A percentile compares a stretch with the other conserved stretches of the same genome.
Conservation (phyloP, 2,888 invertebrate species). For the Psylliodes chrysocephalus region DNA sequence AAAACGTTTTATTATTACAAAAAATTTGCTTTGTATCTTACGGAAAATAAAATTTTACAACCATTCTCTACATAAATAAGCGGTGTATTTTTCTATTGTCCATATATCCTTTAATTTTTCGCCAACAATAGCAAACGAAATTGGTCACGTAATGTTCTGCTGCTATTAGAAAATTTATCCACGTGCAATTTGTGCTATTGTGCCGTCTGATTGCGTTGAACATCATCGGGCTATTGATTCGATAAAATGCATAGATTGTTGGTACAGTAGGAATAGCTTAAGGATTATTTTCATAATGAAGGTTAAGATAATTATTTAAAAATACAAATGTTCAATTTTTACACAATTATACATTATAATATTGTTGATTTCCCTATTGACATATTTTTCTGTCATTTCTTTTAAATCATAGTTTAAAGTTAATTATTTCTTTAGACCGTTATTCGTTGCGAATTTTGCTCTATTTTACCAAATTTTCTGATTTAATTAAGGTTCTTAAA, state of each 20-base stretch:
- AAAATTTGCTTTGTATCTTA: not conserved
- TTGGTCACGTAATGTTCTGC: slow-evolving; percentile 7
- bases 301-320: too few relatives aligned
- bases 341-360: too few relatives aligned
- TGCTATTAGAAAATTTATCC: slow-evolving; percentile 10
- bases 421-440: too few relatives aligned
- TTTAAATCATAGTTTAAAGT: too few relatives aligned
- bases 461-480: too few relatives aligned
- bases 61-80: not conserved
- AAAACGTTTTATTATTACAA: not conserved
- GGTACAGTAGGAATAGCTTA: too few relatives aligned
- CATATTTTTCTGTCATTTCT: too few relatives aligned
- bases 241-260: not conserved
- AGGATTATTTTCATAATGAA: too few relatives aligned
- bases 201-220: slow-evolving; percentile 6
- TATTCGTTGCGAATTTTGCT: too few relatives aligned
- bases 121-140: slow-evolving; percentile 7
- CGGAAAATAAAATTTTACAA: not conserved
- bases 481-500: too few relatives aligned
- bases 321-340: too few relatives aligned
- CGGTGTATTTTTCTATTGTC: not conserved
- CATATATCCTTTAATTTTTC: slow-evolving; percentile 11
- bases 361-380: too few relatives aligned
- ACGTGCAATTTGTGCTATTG: slow-evolving; percentile 7
- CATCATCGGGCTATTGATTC: not conserved